Evolutionary conservation across 2,113 vertebrate species (phyloP).

Genomic region (Hippoglossus stenolepis): DNA sequence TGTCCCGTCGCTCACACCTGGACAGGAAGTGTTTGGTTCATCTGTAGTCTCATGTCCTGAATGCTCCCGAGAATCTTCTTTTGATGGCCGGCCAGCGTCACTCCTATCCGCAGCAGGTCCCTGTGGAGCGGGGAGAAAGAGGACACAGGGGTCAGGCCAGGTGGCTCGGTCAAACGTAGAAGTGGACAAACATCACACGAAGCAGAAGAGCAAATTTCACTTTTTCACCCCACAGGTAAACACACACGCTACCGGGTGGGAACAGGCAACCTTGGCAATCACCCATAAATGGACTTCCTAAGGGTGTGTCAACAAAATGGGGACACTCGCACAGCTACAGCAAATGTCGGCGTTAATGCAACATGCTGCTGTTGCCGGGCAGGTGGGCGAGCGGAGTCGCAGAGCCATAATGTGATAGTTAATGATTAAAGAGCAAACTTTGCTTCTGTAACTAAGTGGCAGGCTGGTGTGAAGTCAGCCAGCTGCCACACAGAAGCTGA

Average conservation of each 20-base stretch:
- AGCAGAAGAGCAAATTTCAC: constrained; percentile 33
- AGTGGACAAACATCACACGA: constrained; percentile 44
- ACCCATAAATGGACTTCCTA: constrained; percentile 46
- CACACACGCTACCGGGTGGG: constrained; percentile 21
- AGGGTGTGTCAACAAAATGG: constrained; percentile 58
- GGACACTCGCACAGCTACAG: constrained; percentile 21
- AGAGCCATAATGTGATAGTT: constrained; percentile 55
- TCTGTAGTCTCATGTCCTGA: constrained; percentile 99
- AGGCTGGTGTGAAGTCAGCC: constrained; percentile 57
- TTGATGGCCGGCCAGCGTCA: constrained; percentile 98
- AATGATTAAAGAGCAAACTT: constrained; percentile 74
- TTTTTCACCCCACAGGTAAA: constrained; percentile 31
- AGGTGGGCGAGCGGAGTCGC: constrained; percentile 54
- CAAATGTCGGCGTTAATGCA: constrained; percentile 11
- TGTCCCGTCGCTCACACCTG: constrained; percentile 90
- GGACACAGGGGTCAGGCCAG: constrained; percentile 52
- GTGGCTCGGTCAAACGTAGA: constrained; percentile 40
- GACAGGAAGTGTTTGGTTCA: constrained; percentile 99
- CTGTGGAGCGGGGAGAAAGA: constrained; percentile 73
- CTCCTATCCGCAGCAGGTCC: constrained; percentile 97
- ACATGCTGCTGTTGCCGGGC: constrained; percentile 53
- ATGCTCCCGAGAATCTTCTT: constrained; percentile 99
- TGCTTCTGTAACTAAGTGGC: constrained; percentile 54
- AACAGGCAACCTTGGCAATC: constrained; percentile 28
- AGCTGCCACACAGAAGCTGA: background rate